phyloP scores from a whole-genome alignment of 2,113 vertebrate genomes.

The Nesogale talazaci region DNA sequence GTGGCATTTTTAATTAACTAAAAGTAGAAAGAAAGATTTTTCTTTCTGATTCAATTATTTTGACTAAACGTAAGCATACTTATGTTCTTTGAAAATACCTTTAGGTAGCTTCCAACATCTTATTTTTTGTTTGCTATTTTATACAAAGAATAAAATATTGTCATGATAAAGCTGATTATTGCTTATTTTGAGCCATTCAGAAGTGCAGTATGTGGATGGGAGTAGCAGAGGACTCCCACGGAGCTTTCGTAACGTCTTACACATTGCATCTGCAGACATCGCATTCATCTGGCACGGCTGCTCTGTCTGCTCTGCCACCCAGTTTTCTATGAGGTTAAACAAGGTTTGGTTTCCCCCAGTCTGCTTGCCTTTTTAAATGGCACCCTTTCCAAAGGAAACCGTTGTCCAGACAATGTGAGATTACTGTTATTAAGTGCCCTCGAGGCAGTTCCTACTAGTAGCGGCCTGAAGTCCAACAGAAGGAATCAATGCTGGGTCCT shows the following conservation, averaged over 20 bases:
- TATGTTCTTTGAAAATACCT: conserved; percentile 35
- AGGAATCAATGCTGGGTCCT: too few relatives aligned
- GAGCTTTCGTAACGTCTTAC: not conserved
- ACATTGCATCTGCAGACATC: too few relatives aligned
- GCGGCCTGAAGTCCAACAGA: too few relatives aligned
- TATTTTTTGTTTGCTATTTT: conserved; percentile 15
- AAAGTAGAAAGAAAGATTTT: conserved; percentile 46
- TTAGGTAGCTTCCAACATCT: not conserved
- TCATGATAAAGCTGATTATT: not conserved
- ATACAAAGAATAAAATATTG: too few relatives aligned
- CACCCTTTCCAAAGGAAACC: not conserved
- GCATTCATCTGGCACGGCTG: not conserved
- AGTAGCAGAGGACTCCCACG: not conserved
- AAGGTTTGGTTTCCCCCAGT: conserved; percentile 21
- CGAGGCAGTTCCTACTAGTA: too few relatives aligned
- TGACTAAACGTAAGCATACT: conserved; percentile 1
- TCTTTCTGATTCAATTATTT: conserved; percentile 39
- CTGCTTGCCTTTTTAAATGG: not conserved
- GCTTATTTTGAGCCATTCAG: not conserved
- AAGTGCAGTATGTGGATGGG: not conserved
- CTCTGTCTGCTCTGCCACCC: not conserved
- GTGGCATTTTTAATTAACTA: conserved; percentile 49
- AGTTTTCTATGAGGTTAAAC: conserved; percentile 30
- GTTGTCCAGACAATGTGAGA: conserved; percentile 16
- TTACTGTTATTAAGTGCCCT: not conserved